Evolutionary conservation across 2,113 vertebrate genomes (phyloP).

Genomic region (Apistogramma diplotaenia): DNA sequence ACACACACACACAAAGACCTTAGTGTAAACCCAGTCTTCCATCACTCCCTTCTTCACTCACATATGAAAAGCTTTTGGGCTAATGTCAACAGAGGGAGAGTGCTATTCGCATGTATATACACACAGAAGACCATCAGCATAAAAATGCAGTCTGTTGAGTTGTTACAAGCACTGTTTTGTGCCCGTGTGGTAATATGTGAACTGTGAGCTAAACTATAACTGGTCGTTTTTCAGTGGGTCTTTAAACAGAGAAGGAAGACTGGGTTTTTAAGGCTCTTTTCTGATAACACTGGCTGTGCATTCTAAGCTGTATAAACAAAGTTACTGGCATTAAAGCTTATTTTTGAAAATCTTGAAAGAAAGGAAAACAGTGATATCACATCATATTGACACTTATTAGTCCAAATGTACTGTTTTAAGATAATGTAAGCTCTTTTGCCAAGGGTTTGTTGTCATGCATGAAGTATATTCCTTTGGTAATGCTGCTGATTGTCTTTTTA

Average conservation of each 20-base stretch:
- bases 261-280: not conserved
- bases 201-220: not conserved
- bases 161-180: not conserved
- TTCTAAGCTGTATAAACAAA: not conserved
- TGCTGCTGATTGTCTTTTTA: not conserved
- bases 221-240: not conserved
- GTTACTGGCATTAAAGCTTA: not conserved
- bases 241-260: not conserved
- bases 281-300: not conserved
- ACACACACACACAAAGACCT: constrained; percentile 53
- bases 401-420: not conserved
- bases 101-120: not conserved
- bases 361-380: not conserved
- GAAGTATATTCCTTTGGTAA: not conserved
- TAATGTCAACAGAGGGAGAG: not conserved
- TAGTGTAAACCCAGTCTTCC: constrained; percentile 42
- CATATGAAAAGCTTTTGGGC: constrained; percentile 24
- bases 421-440: not conserved
- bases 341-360: not conserved
- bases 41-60: constrained; percentile 4
- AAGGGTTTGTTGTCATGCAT: not conserved
- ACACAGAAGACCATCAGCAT: not conserved
- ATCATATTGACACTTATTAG: not conserved
- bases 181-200: not conserved
- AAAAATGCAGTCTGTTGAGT: not conserved